Base-by-base conservation (phyloP, 2,113 vertebrate genomes). In the Heloderma charlesbogerti region DNA sequence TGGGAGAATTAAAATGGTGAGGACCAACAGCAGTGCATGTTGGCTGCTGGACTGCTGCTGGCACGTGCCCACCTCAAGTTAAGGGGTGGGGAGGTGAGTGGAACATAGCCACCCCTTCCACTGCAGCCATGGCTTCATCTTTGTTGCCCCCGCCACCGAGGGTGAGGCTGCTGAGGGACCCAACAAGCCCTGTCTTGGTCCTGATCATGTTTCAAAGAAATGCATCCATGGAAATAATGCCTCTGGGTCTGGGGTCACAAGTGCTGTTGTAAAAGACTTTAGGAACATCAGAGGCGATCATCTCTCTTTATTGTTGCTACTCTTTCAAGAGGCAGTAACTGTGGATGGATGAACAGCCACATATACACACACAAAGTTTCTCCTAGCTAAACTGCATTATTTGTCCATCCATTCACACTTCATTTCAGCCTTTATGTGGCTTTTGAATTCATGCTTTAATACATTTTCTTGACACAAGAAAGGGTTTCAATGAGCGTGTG, bases 401-500 rank as follows among this genome's bases (percentile, higher is more conserved):
- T 92, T 95, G 92, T 91, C 91, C 90, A 88, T 93, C 82, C 80
- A 88, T 97, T 97, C 94, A 95, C 91, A 94, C 92, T 96, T 94
- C 92, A 95, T 94, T 96, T 96, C 92, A 93, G 92, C 81, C 37
- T 95, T 96, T 96, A 87, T 95, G 16, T 40, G 93, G 22, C 81
- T 94, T 96, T 93, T 93, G 87, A 94, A 89, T 96, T 95, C 93
- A 51, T 89, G 84, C 78, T 92, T 95, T 93, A 95, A 96, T 98
- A 92, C 97, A 93, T 95, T 95, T 95, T 95, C 94, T 96, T 88
- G 93, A 92, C 95, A 95, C 95, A 95, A 92, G 88, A 95, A 95
- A 93, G 92, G 91, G 94, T 92, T 96, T 94, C 95, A 97, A 95
- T 96, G 95, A 97, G 97, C 93, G 94, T 85, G 91, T 97, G 97